Conservation (phyloP, 1,140 invertebrate species). For the Heliconius melpomene region DNA sequence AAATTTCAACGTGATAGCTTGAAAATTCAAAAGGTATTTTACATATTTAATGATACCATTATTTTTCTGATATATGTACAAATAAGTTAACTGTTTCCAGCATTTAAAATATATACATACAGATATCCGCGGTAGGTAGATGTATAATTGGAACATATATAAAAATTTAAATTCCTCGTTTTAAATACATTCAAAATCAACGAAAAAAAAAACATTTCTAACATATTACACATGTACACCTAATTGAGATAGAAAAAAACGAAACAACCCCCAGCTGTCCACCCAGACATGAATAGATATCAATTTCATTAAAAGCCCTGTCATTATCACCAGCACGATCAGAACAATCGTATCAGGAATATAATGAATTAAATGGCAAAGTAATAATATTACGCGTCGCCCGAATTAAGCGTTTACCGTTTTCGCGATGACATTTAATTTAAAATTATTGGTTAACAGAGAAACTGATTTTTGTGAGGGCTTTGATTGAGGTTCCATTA, state of each 20-base stretch:
- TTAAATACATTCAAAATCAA: not conserved
- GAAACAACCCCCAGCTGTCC: conserved; percentile 30
- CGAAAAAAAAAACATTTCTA: not conserved
- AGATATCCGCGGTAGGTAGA: too few species aligned
- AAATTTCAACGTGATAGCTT: not conserved
- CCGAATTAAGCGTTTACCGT: conserved; percentile 76
- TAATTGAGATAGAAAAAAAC: conserved; percentile 9
- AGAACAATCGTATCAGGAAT: conserved; percentile 67
- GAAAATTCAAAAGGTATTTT: not conserved
- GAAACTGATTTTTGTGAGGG: conserved; percentile 72
- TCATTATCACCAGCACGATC: conserved; percentile 66
- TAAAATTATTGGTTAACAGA: conserved; percentile 70
- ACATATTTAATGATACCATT: not conserved
- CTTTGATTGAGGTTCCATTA: conserved; percentile 49
- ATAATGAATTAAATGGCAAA: conserved; percentile 75
- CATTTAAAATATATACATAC: too few species aligned
- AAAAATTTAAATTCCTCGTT: not conserved
- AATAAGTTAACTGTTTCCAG: too few species aligned
- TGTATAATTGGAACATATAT: too few species aligned
- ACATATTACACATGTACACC: not conserved
- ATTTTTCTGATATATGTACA: too few species aligned
- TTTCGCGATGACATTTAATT: conserved; percentile 76
- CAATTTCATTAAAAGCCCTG: conserved; percentile 75
- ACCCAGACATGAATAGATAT: conserved; percentile 55
- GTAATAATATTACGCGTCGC: conserved; percentile 72